Evolutionary conservation across 2,797 vertebrate genomes (phyloP), one percentile per base, ranked within the genome.

Genomic region (Alauda arvensis): DNA sequence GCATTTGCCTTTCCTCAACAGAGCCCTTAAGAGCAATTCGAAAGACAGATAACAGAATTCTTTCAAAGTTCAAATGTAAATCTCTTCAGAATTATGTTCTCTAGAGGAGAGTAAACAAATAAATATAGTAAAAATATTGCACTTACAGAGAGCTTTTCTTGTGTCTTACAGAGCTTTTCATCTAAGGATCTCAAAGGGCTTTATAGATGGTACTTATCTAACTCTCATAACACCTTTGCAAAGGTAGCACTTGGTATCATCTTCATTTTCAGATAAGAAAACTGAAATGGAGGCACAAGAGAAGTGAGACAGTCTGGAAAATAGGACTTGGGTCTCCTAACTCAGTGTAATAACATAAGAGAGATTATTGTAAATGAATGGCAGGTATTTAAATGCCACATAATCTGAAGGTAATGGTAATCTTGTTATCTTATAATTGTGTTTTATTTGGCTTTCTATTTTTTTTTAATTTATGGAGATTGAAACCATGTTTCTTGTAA

Each of bases 1-100:
- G 43, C 45, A 70, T 83, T 91, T 75, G 40, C 79, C 63, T 93
- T 88, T 86, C 72, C 74, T 93, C 69, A 86, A 86, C 42, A 87
- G 60, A 90, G 49, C 51, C 40, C 79, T 95, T 88, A 91, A 94
- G 83, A 93, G 89, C 79, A 76, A 82, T 90, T 91, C 18, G 67
- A 79, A 88, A 78, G 85, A 85, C 77, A 86, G 87, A 76, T 70
- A 92, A 66, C 74, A 72, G 84, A 94, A 87, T 85, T 87, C 75
- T 82, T 86, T 66, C 49, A 34, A 70, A 84, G 91, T 93, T 95
- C 91, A 95, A 93, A 96, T 90, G 83, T 91, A 94, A 92, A 94
- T 91, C 78, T 91, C 91, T 93, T 93, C 86, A 93, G 93, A 94
- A 92, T 95, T 90, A 76, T 74, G 34, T 62, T 88, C 82, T 92